Conservation (phyloP, 2,888 invertebrate species). For the Euproctis similis region DNA sequence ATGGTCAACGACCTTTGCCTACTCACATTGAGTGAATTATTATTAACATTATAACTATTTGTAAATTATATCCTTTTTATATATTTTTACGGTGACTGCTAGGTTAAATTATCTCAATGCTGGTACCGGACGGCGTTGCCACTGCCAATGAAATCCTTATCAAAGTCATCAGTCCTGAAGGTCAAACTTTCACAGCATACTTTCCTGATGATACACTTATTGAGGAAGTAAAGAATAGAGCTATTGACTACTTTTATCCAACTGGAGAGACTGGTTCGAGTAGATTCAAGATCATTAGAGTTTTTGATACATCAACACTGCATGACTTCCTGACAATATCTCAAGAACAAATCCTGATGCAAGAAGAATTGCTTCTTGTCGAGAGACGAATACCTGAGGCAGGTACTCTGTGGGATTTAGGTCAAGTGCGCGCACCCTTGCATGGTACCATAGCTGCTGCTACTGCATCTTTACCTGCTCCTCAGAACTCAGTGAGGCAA, state of each 20-base stretch:
- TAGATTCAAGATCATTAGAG: conserved; percentile 56
- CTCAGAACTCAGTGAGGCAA: conserved; percentile 43
- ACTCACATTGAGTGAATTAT: no score
- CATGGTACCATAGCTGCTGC: conserved; percentile 57
- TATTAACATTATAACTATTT: no score
- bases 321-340: conserved; percentile 57
- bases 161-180: conserved; percentile 60
- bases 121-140: conserved; percentile 47
- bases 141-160: conserved; percentile 41
- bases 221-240: conserved; percentile 58
- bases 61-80: no score
- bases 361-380: conserved; percentile 55
- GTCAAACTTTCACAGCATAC: conserved; percentile 45
- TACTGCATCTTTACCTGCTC: conserved; percentile 51
- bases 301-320: conserved; percentile 49
- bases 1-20: no score
- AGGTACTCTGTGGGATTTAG: conserved; percentile 59
- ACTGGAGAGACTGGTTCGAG: conserved; percentile 50
- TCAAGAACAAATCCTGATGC: conserved; percentile 52
- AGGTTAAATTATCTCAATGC: no score
- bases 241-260: conserved; percentile 58
- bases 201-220: conserved; percentile 56
- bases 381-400: conserved; percentile 56
- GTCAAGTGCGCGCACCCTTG: conserved; percentile 57
- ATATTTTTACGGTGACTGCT: no score